Conservation (phyloP, 53 echinoderm and acorn worm species). For the Echinarachnius parma region DNA sequence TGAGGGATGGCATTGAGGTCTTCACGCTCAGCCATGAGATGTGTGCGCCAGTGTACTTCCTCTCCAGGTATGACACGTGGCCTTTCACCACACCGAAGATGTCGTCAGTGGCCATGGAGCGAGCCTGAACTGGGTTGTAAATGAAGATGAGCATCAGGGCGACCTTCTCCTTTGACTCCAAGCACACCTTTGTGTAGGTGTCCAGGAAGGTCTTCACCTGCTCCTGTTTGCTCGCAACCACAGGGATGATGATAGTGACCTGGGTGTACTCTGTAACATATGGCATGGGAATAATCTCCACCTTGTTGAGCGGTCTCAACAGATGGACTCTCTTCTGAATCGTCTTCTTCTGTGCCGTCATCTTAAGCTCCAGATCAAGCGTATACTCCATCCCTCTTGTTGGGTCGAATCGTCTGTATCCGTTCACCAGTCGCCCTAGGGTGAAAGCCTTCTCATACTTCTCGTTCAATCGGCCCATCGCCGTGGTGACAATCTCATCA, state of each 20-base stretch:
- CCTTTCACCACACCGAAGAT: constrained; percentile 81
- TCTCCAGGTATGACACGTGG: constrained; percentile 73
- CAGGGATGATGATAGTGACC: constrained; percentile 80
- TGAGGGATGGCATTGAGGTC: constrained; percentile 79
- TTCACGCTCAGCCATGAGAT: constrained; percentile 95
- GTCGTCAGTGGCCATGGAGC: constrained; percentile 78
- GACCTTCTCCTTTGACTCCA: constrained; percentile 88
- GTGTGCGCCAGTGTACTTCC: constrained; percentile 69
- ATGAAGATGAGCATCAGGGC: constrained; percentile 94
- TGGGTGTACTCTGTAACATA: constrained; percentile 95
- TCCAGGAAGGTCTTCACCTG: constrained; percentile 88
- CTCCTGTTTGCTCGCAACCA: constrained; percentile 75
- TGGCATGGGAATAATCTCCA: constrained; percentile 94
- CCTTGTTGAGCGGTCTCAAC: constrained; percentile 82
- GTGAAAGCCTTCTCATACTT: constrained; percentile 87
- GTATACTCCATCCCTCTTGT: constrained; percentile 96
- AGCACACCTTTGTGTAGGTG: constrained; percentile 73
- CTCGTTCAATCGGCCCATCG: constrained; percentile 82
- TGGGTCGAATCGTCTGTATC: constrained; percentile 91
- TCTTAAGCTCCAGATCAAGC: constrained; percentile 83
- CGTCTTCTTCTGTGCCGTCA: constrained; percentile 78
- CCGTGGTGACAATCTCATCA: constrained; percentile 86
- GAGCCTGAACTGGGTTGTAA: constrained; percentile 81
- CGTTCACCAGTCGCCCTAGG: constrained; percentile 81
- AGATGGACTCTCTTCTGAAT: constrained; percentile 88